Percentiles rank a stretch among this genome's conserved stretches.
These are phyloP conservation scores for Nymphalis urticae DNA, from an alignment of 2,888 invertebrate genomes.

Conservation along the genomic window DNA sequence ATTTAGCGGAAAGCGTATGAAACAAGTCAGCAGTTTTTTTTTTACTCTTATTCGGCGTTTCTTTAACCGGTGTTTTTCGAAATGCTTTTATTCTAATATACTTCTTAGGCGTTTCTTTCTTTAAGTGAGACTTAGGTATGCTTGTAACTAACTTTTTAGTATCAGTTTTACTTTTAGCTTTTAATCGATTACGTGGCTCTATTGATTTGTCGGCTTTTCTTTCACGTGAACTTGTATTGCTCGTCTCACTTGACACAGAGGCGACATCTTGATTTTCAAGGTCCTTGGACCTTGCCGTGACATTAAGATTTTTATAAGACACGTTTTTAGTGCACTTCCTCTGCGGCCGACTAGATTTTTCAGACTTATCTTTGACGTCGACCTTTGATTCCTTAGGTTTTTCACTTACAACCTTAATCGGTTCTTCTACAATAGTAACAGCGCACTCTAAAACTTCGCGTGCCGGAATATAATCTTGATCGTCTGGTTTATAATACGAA, in stretches of 20 bases:
- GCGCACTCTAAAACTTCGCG: constrained; percentile 56
- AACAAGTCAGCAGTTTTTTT: constrained; percentile 18
- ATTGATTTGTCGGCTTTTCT: constrained; percentile 46
- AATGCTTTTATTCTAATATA: constrained; percentile 72
- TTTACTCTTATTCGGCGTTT: constrained; percentile 43
- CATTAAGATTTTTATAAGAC: constrained; percentile 55
- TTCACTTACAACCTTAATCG: constrained; percentile 47
- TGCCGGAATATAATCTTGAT: constrained; percentile 74
- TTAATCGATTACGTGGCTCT: constrained; percentile 23
- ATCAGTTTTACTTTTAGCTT: constrained; percentile 23
- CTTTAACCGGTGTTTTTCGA: constrained; percentile 61
- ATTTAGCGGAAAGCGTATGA: constrained; percentile 16
- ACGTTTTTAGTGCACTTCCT: constrained; percentile 74
- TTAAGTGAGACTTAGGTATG: constrained; percentile 53
- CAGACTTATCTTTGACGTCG: constrained; percentile 39
- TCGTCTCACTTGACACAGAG: constrained; percentile 53
- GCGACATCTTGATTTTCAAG: constrained; percentile 48
- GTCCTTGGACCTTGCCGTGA: constrained; percentile 45
- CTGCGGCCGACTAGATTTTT: constrained; percentile 58
- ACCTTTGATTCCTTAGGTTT: constrained; percentile 37
- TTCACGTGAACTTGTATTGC: constrained; percentile 36
- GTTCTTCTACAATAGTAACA: constrained; percentile 37
- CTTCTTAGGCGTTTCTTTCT: constrained; percentile 57
- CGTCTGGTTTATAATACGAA: constrained; percentile 84
- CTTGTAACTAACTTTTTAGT: constrained; percentile 22